Percentiles rank a stretch among this genome's conserved stretches.
Conservation (phyloP, 2,888 invertebrate genomes). For the Phalangium opilio region DNA sequence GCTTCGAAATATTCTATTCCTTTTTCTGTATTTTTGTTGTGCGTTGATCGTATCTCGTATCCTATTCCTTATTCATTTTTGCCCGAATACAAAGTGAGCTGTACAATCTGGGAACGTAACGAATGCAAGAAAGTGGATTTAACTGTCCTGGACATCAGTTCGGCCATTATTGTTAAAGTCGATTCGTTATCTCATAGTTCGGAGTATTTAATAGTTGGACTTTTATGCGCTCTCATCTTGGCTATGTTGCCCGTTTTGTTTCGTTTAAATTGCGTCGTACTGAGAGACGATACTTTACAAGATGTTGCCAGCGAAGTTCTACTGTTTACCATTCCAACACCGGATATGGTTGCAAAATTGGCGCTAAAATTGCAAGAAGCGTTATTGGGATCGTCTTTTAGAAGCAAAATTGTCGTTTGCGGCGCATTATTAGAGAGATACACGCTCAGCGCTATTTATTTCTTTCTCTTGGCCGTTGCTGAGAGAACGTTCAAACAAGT, state of each 20-base stretch:
- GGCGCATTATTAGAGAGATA: constrained; percentile 26
- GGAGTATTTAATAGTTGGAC: constrained; percentile 54
- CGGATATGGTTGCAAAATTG: constrained; percentile 13
- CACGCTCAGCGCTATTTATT: constrained; percentile 49
- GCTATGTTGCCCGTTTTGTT: constrained; percentile 24
- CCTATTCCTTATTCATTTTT: no score
- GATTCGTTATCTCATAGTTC: constrained; percentile 62
- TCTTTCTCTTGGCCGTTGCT: constrained; percentile 81
- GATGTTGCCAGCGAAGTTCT: constrained; percentile 18
- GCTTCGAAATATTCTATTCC: no score
- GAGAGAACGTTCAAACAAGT: constrained; percentile 80
- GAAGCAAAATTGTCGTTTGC: constrained; percentile 15
- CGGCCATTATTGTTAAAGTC: constrained; percentile 79
- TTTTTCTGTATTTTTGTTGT: no score
- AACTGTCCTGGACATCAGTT: constrained; percentile 85
- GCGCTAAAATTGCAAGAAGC: constrained; percentile 9
- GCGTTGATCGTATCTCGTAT: no score
- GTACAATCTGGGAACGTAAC: constrained; percentile 83
- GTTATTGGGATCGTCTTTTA: constrained; percentile 10
- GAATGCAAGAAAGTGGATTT: constrained; percentile 84
- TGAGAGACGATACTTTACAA: constrained; percentile 6
- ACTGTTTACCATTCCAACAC: constrained; percentile 13
- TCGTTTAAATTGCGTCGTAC: constrained; percentile 14
- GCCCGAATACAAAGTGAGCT: constrained; percentile 51
- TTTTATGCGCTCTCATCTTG: constrained; percentile 27